Evolutionary conservation across 2,797 vertebrate genomes (phyloP), one percentile per base, ranked within the genome.

Genomic region (Xenops minutus): DNA sequence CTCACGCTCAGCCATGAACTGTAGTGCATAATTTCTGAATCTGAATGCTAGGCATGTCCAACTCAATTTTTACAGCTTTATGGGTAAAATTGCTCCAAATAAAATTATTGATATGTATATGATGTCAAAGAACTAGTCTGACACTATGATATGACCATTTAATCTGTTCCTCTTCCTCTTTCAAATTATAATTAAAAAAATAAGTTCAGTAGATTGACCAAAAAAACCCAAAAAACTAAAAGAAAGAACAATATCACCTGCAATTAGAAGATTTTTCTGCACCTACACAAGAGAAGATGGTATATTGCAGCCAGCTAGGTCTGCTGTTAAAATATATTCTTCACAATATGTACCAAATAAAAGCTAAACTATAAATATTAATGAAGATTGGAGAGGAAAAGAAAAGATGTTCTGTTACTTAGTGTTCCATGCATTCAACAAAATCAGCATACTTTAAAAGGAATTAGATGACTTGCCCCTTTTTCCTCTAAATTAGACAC

Each of bases 301-400:
- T 80, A 15, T 68, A 94, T 43, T 87, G 48, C 56, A 94, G 78
- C 58, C 87, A 83, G 30, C 22, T 52, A 69, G 83, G 61, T 82
- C 75, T 91, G 43, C 85, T 89, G 78, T 89, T 97, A 93, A 95
- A 93, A 92, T 87, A 67, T 19, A 83, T 87, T 94, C 80, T 93
- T 94, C 69, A 80, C 59, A 77, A 95, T 87, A 95, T 71, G 63
- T 93, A 95, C 54, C 66, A 83, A 87, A 92, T 92, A 91, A 93
- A 96, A 96, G 55, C 88, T 93, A 91, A 96, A 88, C 61, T 76
- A 95, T 95, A 94, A 96, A 94, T 95, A 91, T 94, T 93, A 94
- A 92, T 90, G 89, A 84, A 94, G 86, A 88, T 24, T 93, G 77
- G 84, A 91, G 48, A 77, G 59, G 49, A 92, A 90, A 92, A 80